Percentiles rank a stretch among this genome's conserved stretches.
Conservation (phyloP, 2,113 vertebrate genomes). For the Saguinus imperator region DNA sequence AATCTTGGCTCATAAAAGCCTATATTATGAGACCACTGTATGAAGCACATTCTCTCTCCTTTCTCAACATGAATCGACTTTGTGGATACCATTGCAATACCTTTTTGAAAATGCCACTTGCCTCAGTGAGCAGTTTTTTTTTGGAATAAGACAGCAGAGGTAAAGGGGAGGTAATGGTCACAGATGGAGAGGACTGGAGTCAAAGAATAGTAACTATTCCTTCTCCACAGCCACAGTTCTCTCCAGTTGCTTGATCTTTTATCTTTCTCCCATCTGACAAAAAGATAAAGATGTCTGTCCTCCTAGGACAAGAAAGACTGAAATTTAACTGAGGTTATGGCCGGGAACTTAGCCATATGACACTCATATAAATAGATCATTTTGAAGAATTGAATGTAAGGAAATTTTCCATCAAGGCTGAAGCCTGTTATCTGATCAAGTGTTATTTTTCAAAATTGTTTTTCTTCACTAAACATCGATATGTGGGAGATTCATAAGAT, state of each 20-base stretch:
- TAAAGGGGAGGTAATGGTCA: neutral
- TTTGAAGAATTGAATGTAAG: neutral
- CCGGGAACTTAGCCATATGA: neutral
- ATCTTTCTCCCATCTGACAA: neutral
- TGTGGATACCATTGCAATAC: neutral
- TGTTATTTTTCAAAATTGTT: neutral
- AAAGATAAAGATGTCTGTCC: neutral
- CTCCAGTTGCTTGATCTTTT: neutral
- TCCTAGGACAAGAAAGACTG: neutral
- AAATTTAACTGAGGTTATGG: neutral
- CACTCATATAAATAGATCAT: neutral
- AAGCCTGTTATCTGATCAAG: neutral
- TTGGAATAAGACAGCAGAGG: neutral
- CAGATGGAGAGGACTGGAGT: neutral
- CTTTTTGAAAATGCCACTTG: neutral
- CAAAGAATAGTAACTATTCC: neutral
- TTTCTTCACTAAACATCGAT: neutral
- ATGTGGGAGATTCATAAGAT: neutral
- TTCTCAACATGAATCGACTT: neutral
- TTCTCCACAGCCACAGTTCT: no score
- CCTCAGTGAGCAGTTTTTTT: neutral
- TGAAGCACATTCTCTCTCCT: neutral
- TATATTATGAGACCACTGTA: neutral
- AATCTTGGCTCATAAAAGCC: neutral
- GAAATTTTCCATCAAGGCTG: neutral